Conservation (phyloP, 2,797 vertebrate genomes). For the Falco naumanni region DNA sequence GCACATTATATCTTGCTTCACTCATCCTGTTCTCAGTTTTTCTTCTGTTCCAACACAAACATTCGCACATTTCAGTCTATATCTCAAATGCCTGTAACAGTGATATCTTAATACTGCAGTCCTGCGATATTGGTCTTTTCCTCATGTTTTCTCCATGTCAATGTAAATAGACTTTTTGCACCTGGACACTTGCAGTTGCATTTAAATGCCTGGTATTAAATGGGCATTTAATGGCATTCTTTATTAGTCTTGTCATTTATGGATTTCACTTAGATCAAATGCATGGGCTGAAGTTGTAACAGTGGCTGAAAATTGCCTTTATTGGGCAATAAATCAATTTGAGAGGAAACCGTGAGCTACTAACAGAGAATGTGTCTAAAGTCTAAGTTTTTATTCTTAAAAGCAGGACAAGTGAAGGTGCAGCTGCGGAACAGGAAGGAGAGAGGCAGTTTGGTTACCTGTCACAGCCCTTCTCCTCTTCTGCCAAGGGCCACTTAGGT, state of each 20-base stretch:
- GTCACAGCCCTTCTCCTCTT: fast-evolving
- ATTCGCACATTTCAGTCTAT: not conserved
- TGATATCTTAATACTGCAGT: not conserved
- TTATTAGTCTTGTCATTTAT: not conserved
- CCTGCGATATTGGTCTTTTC: not conserved
- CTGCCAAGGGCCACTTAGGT: not conserved
- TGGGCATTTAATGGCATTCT: not conserved
- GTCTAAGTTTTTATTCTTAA: not conserved
- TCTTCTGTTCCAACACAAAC: not conserved
- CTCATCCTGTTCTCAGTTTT: not conserved
- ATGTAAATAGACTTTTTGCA: not conserved
- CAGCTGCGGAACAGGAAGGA: not conserved
- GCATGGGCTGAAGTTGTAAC: not conserved
- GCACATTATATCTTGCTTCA: not conserved
- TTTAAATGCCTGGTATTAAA: not conserved
- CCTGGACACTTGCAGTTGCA: not conserved
- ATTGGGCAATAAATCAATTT: not conserved
- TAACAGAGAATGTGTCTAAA: not conserved
- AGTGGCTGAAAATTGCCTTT: not conserved
- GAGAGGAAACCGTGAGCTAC: not conserved
- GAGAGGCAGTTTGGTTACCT: not conserved
- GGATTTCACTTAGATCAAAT: not conserved
- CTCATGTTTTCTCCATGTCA: not conserved
- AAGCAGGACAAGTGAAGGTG: not conserved
- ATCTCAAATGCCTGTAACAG: not conserved